phyloP scores from a whole-genome alignment of 2,113 vertebrate genomes.

The Natator depressus region DNA sequence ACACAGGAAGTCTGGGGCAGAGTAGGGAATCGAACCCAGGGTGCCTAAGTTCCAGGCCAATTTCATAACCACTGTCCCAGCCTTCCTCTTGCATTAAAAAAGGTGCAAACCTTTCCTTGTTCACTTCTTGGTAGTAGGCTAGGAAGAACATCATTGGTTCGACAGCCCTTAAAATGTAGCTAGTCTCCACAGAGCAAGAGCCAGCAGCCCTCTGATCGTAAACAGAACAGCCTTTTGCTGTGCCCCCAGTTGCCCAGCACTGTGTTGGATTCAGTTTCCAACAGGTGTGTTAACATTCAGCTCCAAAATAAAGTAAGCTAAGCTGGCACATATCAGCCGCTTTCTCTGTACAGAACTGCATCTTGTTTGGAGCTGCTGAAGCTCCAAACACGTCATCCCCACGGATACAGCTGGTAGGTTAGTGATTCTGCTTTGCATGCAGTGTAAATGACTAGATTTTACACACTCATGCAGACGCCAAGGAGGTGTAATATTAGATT shows the following conservation, averaged over 20 bases:
- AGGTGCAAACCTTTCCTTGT: not conserved
- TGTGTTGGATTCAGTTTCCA: not conserved
- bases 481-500: not conserved
- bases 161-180: not conserved
- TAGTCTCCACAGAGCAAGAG: accelerated
- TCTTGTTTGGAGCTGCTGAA: not conserved
- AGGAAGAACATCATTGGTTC: not conserved
- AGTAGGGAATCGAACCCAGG: not conserved
- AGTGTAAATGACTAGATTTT: not conserved
- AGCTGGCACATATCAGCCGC: not conserved
- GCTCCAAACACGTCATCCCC: not conserved
- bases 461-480: not conserved
- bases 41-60: not conserved
- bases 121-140: not conserved
- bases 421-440: not conserved
- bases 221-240: not conserved
- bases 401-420: not conserved
- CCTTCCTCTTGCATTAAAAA: not conserved
- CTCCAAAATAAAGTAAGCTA: not conserved
- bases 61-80: not conserved
- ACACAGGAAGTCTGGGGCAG: not conserved
- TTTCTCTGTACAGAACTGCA: not conserved
- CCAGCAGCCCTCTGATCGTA: accelerated
- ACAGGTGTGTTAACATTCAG: not conserved
- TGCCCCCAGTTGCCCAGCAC: not conserved